Evolutionary conservation across 1,140 invertebrate species (phyloP), one percentile per base, ranked within the genome.

Genomic region (Heliconius congener): DNA sequence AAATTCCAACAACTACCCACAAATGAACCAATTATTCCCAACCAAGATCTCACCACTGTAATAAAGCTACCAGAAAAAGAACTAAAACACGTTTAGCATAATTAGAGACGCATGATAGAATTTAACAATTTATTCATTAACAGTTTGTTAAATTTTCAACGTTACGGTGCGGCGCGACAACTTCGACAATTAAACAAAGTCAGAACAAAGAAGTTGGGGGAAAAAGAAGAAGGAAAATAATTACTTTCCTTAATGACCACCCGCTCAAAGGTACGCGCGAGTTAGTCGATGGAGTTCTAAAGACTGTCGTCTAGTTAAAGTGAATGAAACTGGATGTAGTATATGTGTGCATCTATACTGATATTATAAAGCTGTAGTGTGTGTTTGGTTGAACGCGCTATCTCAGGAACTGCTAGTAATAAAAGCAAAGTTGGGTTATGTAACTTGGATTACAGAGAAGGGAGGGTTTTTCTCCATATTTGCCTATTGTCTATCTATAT

Each of bases 111-210:
- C 71, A 73, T 76, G 78, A 75, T n/a, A 66, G 52, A 77, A 77
- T 60, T 74, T 73, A 27, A 70, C 42, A 83, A 86, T 80, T 84
- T 84, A 82, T 83, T 83, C 82, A 83, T 79, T 78, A 81, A 57
- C 81, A 79, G 83, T 85, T 78, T 52, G 77, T 78, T 78, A 78
- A 78, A 78, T 78, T 78, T 78, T 66, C 77, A 78, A n/a, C 84
- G 60, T 60, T 11, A 60, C 57, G n/a, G 9, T 66, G 23, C 60
- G 77, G 70, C 73, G 77, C 76, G 73, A 80, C 71, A 87, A 87
- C 86, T 87, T 87, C 71, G 81, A 83, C 86, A 87, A 87, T 87
- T 86, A 85, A 84, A 85, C 82, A 79, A 83, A 86, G 73, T 86
- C 82, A 81, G 78, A 83, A 81, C 76, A 83, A 85, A 85, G 83